A percentile compares a stretch with the other conserved stretches of the same genome.
Evolutionary conservation across 1,140 invertebrate genomes (phyloP).

Genomic region (Drosophila pallidifrons): DNA sequence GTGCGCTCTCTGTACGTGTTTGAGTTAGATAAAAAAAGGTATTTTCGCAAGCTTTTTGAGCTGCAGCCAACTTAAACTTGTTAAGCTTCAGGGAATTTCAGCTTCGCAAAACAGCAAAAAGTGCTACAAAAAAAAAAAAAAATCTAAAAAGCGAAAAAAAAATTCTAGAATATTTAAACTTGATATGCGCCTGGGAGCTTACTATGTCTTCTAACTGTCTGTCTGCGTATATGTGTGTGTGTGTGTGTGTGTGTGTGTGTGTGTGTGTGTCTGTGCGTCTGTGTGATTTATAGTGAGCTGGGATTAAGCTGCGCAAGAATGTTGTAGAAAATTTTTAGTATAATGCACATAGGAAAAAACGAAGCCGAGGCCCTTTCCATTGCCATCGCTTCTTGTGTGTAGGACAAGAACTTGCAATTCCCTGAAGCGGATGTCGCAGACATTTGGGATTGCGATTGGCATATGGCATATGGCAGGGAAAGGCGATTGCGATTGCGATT

Average conservation of each 20-base stretch:
- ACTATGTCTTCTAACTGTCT: slow-evolving; percentile 64
- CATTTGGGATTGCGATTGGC: slow-evolving; percentile 28
- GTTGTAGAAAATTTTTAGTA: slow-evolving; percentile 69
- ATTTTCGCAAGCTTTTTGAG: slow-evolving; percentile 54
- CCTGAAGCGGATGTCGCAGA: slow-evolving; percentile 40
- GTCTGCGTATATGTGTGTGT: slow-evolving; percentile 3
- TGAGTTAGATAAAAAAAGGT: slow-evolving; percentile 53
- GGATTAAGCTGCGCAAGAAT: slow-evolving; percentile 77
- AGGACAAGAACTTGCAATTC: slow-evolving; percentile 24
- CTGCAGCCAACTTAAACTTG: slow-evolving; percentile 80
- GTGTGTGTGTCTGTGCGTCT: slow-evolving; percentile 32
- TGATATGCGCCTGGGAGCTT: slow-evolving; percentile 80
- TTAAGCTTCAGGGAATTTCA: slow-evolving; percentile 81
- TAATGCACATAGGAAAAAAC: slow-evolving; percentile 49
- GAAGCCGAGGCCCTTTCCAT: slow-evolving; percentile 12
- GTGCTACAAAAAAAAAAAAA: slow-evolving; percentile 52
- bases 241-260: slow-evolving; percentile 19
- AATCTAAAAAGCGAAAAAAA: slow-evolving; percentile 30
- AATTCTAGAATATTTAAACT: slow-evolving; percentile 78
- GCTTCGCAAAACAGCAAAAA: slow-evolving; percentile 61
- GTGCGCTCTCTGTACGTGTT: slow-evolving; percentile 28
- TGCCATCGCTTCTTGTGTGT: not conserved
- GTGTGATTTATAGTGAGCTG: slow-evolving; percentile 82
- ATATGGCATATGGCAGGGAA: slow-evolving; percentile 10
- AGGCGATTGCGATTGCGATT: slow-evolving; percentile 3